Percentiles rank a stretch among this genome's conserved stretches.
Conservation (phyloP, 2,888 invertebrate species). For the Agriopis marginaria region DNA sequence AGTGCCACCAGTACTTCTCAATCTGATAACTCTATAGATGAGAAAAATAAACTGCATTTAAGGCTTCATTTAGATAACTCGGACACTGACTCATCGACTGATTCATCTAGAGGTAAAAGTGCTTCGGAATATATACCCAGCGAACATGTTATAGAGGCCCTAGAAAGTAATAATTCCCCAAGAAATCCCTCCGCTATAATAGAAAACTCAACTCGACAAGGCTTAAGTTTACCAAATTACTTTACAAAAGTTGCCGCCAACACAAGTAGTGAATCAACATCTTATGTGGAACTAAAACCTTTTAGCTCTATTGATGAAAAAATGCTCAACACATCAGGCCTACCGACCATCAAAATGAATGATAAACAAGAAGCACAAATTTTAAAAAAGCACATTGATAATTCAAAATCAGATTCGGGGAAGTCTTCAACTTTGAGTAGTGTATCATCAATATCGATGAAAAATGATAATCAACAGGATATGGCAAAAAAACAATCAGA, state of each 20-base stretch:
- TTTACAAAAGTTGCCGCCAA: slow-evolving; percentile 58
- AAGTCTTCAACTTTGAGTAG: slow-evolving; percentile 60
- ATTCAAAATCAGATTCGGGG: slow-evolving; percentile 50
- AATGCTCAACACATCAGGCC: slow-evolving; percentile 67
- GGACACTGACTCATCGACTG: slow-evolving; percentile 81
- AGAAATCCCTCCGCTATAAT: slow-evolving; percentile 19
- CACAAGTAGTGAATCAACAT: slow-evolving; percentile 78
- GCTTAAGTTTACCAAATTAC: slow-evolving; percentile 47
- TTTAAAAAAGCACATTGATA: slow-evolving; percentile 44
- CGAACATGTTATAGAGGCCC: slow-evolving; percentile 62
- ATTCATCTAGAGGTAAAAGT: slow-evolving; percentile 74
- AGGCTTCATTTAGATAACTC: slow-evolving; percentile 76
- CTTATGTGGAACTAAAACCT: slow-evolving; percentile 76
- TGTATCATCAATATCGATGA: slow-evolving; percentile 56
- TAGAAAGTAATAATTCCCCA: slow-evolving; percentile 47
- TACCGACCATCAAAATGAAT: slow-evolving; percentile 50
- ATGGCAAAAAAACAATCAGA: slow-evolving; percentile 52
- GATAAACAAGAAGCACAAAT: slow-evolving; percentile 48
- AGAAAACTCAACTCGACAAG: slow-evolving; percentile 37
- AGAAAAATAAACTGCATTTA: slow-evolving; percentile 77
- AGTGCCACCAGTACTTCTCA: slow-evolving; percentile 73
- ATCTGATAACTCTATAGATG: slow-evolving; percentile 81
- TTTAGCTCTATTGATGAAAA: slow-evolving; percentile 67
- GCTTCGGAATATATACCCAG: slow-evolving; percentile 79
- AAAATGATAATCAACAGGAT: slow-evolving; percentile 49